Base-by-base conservation (phyloP, 2,113 vertebrate genomes). In the Calyptommatus sinebrachiatus region DNA sequence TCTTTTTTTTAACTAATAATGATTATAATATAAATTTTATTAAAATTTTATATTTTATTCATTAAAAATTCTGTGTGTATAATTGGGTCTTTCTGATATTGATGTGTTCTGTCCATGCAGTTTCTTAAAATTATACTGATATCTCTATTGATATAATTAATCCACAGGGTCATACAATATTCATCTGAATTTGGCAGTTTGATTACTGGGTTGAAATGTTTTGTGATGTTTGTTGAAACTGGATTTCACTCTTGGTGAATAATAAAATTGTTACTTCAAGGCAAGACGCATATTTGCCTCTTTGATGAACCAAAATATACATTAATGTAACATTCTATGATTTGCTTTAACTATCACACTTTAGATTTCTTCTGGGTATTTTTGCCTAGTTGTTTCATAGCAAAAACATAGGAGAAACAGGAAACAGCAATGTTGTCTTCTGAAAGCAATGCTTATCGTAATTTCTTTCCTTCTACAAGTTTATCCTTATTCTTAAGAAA, bases 191-290 rank as follows among this genome's bases (percentile, higher is more conserved):
- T 62, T n/a, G 72, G 57, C 65, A 75, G 6, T 70, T 76, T 46
- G 66, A 46, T 69, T 53, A 45, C 28, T 73, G 10, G 11, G 78
- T 80, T 48, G 70, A 41, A 22, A 71, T 2, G 71, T 77, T 76
- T 73, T 66, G 78, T 48, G 41, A 21, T 1, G 60, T 62, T 46
- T 84, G 48, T 78, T 73, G 29, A 79, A 85, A 62, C 66, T 28
- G 21, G 61, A 26, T 67, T 63, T 86, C 71, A 11, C 50, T 78
- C 80, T 72, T 12, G 20, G 16, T 87, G 88, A 67, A 16, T 90
- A 87, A 90, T 87, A 90, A 87, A 90, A 90, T 12, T 22, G 84
- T 80, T 90, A 61, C 78, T 83, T 83, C 53, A 26, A 74, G 82
- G 80, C 84, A 4, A n/a, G 16, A 0, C 63, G 8, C 11, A 48